Base-by-base conservation (phyloP, 2,113 vertebrate species). In the Myotis yumanensis region DNA sequence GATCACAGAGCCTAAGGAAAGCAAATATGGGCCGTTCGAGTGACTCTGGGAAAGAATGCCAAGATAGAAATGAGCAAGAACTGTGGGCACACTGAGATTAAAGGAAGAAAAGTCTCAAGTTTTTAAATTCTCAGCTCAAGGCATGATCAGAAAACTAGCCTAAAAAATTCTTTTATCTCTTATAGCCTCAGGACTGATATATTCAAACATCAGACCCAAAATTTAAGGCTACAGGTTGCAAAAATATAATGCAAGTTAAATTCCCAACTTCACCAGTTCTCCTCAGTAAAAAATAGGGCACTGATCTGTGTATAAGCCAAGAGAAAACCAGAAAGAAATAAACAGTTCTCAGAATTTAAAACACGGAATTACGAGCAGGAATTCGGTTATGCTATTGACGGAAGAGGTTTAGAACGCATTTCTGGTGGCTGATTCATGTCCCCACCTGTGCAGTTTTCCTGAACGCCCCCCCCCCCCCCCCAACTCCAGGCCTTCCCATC, bases 111-210 rank as follows among this genome's bases (percentile, higher is more conserved):
- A n/a, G 30, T 25, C 30, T 84, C 32, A 32, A 18, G 12, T 30
- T 75, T 90, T 96, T 75, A 80, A 71, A 73, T 69, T 90, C 72
- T 82, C 22, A 46, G 28, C 77, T 52, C 25, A 71, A 93, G 15
- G 52, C 20, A 51, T 22, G 37, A 59, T 32, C 25, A 46, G 35
- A 81, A 96, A 85, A 87, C 20, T 59, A 77, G 23, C 28, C 5
- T 35, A 17, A 92, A 81, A 93, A 35, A 37, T 73, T 59, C 23
- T 82, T 77, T 51, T 84, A 18, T 66, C 52, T 81, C 6, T 69
- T 40, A 57, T 12, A 85, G 32, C 5, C 11, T 86, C 17, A 11
- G 28, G 48, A 48, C 14, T 37, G 40, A 92, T 66, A 12, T 43
- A 30, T 87, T 7, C 23, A 59, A 94, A 84, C 32, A 40, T 46